These are phyloP conservation scores for Miopithecus talapoin DNA, from an alignment of 2,797 vertebrate genomes.

Conservation along the genomic window DNA sequence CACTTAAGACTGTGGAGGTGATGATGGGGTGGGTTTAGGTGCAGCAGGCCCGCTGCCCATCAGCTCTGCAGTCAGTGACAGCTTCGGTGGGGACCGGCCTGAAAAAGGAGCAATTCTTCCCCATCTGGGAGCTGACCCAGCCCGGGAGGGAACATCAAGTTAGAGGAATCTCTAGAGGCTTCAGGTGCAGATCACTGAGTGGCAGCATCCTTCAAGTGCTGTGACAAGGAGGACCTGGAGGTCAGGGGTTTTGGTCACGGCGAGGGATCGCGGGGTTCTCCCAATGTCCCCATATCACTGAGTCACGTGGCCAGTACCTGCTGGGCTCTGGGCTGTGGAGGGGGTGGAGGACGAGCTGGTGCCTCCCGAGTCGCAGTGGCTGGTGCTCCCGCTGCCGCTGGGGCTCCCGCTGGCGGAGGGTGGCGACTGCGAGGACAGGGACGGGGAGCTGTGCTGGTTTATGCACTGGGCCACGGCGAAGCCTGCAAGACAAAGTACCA, in stretches of 20 bases:
- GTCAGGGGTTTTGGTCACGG: background rate
- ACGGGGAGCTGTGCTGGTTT: constrained; percentile 90
- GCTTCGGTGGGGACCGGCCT: background rate
- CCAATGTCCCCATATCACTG: fast-evolving
- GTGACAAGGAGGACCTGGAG: background rate
- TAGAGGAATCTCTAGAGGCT: background rate
- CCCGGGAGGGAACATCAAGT: background rate
- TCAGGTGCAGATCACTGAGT: fast-evolving
- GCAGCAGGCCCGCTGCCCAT: fast-evolving
- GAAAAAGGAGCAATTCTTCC: background rate
- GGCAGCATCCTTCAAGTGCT: background rate
- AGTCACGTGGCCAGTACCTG: constrained; percentile 85
- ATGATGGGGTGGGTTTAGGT: background rate
- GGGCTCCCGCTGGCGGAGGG: constrained; percentile 89
- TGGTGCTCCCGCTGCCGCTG: constrained; percentile 87
- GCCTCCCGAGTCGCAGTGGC: constrained; percentile 90
- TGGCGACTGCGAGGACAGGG: constrained; percentile 90
- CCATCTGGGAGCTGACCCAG: background rate
- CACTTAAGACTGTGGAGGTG: background rate
- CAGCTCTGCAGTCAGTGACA: background rate
- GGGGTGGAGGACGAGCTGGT: constrained; percentile 88
- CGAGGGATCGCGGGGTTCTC: background rate
- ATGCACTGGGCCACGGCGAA: constrained; percentile 97
- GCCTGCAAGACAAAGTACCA: constrained; percentile 84
- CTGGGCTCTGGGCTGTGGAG: constrained; percentile 90